A percentile compares a stretch with the other conserved stretches of the same genome.
These are phyloP conservation scores for Morpho helenor DNA, from an alignment of 2,888 invertebrate species.

Conservation along the genomic window DNA sequence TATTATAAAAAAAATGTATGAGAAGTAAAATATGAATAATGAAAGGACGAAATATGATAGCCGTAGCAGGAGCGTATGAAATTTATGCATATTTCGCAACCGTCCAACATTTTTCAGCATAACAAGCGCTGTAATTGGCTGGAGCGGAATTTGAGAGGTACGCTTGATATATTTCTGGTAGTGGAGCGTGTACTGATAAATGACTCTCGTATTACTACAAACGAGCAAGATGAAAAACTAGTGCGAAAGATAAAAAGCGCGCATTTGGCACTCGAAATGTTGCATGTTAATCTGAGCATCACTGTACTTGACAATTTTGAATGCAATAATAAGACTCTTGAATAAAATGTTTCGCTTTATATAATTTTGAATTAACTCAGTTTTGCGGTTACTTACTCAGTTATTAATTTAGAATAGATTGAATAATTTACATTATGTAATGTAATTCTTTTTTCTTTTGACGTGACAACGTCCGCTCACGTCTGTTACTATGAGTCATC, in stretches of 20 bases:
- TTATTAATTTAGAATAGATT: no score
- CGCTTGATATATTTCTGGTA: conserved; percentile 42
- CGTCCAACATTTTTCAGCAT: conserved; percentile 57
- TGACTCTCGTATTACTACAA: conserved; percentile 28
- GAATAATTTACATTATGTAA: no score
- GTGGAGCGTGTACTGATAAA: conserved; percentile 33
- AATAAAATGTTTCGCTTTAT: no score
- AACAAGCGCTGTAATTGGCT: conserved; percentile 66
- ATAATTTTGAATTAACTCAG: no score
- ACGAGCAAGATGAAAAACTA: conserved; percentile 22
- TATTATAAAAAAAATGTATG: no score
- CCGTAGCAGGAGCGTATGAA: conserved; percentile 25
- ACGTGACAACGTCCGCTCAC: no score
- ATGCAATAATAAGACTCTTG: no score
- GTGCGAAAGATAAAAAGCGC: conserved; percentile 5
- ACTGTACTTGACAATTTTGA: background rate
- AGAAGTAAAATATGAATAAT: conserved; percentile 14
- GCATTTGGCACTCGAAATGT: conserved; percentile 6
- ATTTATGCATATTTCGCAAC: conserved; percentile 37
- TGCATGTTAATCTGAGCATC: conserved; percentile 3
- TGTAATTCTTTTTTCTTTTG: no score
- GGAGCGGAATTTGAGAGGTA: conserved; percentile 53
- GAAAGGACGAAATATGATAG: conserved; percentile 19
- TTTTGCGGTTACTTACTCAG: no score
- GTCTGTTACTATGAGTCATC: no score